phyloP scores from a whole-genome alignment of 2,797 vertebrate species.

The Nyctalus aviator region DNA sequence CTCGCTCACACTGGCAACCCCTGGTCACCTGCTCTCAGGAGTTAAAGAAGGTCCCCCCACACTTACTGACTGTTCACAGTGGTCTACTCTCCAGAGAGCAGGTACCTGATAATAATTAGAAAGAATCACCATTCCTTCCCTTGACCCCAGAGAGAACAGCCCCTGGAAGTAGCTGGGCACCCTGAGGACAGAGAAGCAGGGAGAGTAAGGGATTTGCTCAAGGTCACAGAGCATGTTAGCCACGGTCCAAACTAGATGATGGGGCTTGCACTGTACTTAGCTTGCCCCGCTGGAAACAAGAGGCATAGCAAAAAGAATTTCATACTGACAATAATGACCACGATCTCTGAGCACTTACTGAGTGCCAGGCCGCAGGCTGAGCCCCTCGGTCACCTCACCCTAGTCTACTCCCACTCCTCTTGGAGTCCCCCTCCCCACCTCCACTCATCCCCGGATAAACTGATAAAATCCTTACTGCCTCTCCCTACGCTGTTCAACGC shows the following conservation, averaged over 20 bases:
- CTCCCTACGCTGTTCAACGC: neutral
- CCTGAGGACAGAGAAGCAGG: neutral
- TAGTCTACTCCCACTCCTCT: neutral
- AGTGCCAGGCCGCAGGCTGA: neutral
- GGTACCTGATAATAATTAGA: neutral
- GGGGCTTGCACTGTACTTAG: neutral
- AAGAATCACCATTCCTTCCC: neutral
- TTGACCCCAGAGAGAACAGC: neutral
- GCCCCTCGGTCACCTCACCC: neutral
- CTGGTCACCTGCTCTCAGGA: neutral
- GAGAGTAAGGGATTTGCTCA: neutral
- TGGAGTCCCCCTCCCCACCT: neutral
- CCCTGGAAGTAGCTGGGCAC: neutral
- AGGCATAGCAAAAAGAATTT: neutral
- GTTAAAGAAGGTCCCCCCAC: neutral
- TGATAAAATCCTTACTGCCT: neutral
- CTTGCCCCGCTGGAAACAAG: neutral
- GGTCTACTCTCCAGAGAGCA: slow-evolving; percentile 20
- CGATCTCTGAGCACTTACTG: neutral
- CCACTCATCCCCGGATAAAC: neutral
- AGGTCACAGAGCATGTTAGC: neutral
- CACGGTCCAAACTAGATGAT: neutral
- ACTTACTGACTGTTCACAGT: neutral
- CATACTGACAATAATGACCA: neutral
- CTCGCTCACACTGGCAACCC: neutral